Percentiles rank a stretch among this genome's conserved stretches.
Conservation (phyloP, 1,140 invertebrate genomes). For the Drosophila erecta region DNA sequence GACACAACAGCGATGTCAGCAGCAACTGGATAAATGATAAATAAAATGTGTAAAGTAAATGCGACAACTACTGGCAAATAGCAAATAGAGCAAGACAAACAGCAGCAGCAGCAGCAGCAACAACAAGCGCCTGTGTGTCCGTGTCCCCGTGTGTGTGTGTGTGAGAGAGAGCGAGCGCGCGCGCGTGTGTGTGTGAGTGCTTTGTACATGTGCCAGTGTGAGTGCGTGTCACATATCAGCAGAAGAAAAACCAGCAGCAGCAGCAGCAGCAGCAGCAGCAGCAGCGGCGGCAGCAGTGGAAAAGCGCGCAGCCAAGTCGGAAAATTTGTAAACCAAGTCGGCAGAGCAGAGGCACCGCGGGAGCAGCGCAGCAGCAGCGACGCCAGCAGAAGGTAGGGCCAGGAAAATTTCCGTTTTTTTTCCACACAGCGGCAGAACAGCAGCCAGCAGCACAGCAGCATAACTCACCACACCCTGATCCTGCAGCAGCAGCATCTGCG, state of each 20-base stretch:
- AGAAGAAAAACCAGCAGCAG: constrained; percentile 23
- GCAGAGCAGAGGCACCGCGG: constrained; percentile 20
- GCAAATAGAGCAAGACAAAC: constrained; percentile 33
- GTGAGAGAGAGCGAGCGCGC: constrained; percentile 9
- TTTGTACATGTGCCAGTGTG: constrained; percentile 42
- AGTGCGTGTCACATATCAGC: constrained; percentile 70
- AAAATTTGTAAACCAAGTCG: constrained; percentile 47
- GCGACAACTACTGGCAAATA: constrained; percentile 16
- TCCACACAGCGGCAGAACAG: constrained; percentile 35
- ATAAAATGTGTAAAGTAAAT: constrained; percentile 41
- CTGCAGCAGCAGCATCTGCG: constrained; percentile 75
- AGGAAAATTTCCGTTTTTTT: constrained; percentile 65
- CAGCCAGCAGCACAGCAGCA: constrained; percentile 56
- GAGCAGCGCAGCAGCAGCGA: constrained; percentile 49
- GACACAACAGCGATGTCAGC: constrained; percentile 29
- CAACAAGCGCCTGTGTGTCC: constrained; percentile 36
- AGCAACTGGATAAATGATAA: constrained; percentile 24
- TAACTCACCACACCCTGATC: constrained; percentile 84
- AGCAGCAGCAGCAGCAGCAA: constrained; percentile 42
- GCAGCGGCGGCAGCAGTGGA: constrained; percentile 51
- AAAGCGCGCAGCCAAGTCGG: constrained; percentile 55
- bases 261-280: constrained; percentile 26
- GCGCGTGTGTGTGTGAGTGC: constrained; percentile 49
- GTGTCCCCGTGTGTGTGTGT: constrained; percentile 38
- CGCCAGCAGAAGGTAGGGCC: constrained; percentile 72